A percentile compares a stretch with the other conserved stretches of the same genome.
These are phyloP conservation scores for Chiloscyllium punctatum DNA, from an alignment of 2,797 vertebrate species.

Conservation along the genomic window DNA sequence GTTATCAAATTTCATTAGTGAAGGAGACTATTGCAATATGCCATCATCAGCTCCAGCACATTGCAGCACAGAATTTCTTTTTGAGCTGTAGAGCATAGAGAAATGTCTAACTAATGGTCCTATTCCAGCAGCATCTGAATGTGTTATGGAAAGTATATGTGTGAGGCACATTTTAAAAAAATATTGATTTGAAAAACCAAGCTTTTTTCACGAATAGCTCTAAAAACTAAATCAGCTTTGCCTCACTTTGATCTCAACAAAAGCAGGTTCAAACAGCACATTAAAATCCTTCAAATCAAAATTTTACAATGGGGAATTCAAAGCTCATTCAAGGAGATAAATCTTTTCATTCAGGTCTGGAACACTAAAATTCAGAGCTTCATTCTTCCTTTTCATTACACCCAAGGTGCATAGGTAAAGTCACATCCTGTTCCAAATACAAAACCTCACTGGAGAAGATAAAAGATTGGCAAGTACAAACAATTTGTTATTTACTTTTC, in stretches of 20 bases:
- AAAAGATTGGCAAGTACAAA: background rate
- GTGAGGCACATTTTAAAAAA: background rate
- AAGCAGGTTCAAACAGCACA: background rate
- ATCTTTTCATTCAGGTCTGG: background rate
- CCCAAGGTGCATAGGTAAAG: background rate
- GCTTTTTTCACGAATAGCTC: background rate
- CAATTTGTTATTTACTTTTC: background rate
- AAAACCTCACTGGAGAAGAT: background rate
- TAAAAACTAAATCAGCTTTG: background rate
- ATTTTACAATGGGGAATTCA: background rate
- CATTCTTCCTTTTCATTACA: background rate
- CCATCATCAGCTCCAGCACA: background rate
- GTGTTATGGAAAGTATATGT: background rate
- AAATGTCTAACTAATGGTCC: background rate
- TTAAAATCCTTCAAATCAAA: background rate
- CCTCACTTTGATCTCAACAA: background rate
- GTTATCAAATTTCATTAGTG: background rate
- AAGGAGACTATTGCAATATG: background rate
- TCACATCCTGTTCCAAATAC: background rate
- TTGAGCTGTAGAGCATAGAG: background rate
- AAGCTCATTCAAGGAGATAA: background rate
- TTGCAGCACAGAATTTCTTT: background rate
- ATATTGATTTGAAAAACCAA: background rate
- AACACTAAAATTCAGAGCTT: background rate
- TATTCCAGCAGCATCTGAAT: background rate